A percentile compares a stretch with the other conserved stretches of the same genome.
Evolutionary conservation across 2,888 invertebrate genomes (phyloP).

Genomic region (Chydorus sphaericus): DNA sequence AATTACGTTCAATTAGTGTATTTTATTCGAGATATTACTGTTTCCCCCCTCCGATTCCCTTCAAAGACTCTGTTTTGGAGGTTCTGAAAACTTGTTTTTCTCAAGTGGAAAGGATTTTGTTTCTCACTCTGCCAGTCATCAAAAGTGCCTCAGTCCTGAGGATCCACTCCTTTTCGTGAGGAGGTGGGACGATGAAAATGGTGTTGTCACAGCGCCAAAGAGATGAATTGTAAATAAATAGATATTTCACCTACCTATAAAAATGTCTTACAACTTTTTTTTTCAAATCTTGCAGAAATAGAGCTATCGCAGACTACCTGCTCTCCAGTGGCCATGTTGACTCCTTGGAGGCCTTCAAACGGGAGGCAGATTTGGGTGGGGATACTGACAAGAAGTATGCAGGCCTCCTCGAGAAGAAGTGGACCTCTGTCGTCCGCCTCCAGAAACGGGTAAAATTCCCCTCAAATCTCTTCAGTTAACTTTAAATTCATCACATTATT

Average conservation of each 20-base stretch:
- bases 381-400: constrained; percentile 94
- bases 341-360: constrained; percentile 90
- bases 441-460: constrained; percentile 98
- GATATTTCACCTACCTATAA: no score
- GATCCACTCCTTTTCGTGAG: neutral
- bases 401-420: constrained; percentile 96
- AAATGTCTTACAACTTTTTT: no score
- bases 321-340: constrained; percentile 92
- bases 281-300: constrained; percentile 57
- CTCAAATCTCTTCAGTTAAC: no score
- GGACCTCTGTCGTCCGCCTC: constrained; percentile 97
- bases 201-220: constrained; percentile 99
- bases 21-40: no score
- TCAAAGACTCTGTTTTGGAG: no score
- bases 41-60: no score
- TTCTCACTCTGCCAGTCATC: no score
- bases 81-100: no score
- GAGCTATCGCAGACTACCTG: constrained; percentile 98
- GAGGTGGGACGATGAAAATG: constrained; percentile 64
- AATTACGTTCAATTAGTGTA: no score
- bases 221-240: constrained; percentile 90
- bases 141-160: no score
- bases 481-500: no score
- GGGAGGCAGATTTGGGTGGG: constrained; percentile 88
- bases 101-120: no score